phyloP scores from a whole-genome alignment of 2,113 vertebrate species.

The Chloebia gouldiae region DNA sequence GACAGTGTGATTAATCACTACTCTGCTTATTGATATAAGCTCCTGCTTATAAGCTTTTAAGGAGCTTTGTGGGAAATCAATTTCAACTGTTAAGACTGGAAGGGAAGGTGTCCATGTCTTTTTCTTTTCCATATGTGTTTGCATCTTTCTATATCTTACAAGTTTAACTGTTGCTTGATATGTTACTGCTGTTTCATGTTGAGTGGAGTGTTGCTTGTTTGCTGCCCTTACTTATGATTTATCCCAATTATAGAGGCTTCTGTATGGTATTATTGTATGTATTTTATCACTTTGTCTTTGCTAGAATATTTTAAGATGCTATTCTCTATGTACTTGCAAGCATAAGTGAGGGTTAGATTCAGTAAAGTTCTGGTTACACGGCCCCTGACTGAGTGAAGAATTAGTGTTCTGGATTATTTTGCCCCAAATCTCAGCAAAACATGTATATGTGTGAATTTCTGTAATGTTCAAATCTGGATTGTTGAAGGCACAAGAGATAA shows the following conservation, averaged over 20 bases:
- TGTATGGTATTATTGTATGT: background rate
- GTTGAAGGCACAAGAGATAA: background rate
- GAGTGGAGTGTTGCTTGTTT: background rate
- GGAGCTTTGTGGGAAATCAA: background rate
- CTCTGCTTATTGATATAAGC: background rate
- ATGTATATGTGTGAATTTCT: background rate
- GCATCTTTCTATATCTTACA: background rate
- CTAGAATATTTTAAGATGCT: background rate
- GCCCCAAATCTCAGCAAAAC: background rate
- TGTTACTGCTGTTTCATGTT: background rate
- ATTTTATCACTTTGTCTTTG: background rate
- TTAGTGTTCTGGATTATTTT: background rate
- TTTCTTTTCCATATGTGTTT: background rate
- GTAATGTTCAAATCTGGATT: background rate
- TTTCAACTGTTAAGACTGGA: background rate
- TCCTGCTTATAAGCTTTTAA: background rate
- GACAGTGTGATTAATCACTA: background rate
- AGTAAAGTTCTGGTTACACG: background rate
- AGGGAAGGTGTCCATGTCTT: background rate
- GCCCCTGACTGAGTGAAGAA: background rate
- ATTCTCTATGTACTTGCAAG: background rate
- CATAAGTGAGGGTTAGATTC: background rate
- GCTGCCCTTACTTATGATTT: background rate
- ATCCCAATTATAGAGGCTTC: background rate
- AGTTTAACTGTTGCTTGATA: background rate